Evolutionary conservation across 2,797 vertebrate genomes (phyloP).

Genomic region (Cuniculus paca): DNA sequence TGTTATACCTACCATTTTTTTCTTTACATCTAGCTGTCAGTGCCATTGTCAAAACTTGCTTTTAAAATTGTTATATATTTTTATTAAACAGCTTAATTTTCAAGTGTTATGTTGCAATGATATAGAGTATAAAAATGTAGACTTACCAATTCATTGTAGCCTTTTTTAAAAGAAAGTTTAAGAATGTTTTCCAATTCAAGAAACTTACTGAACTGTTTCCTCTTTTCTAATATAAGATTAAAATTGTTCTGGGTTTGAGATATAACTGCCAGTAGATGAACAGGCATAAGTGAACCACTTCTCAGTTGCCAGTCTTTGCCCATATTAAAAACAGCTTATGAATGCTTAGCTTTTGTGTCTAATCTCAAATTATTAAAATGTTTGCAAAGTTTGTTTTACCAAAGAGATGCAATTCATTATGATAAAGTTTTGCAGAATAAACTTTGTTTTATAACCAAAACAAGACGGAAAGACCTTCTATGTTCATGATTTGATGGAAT

Average conservation of each 20-base stretch:
- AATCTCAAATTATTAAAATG: neutral
- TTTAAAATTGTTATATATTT: slow-evolving; percentile 87
- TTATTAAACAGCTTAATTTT: slow-evolving; percentile 89
- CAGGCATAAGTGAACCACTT: neutral
- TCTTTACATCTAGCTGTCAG: slow-evolving; percentile 89
- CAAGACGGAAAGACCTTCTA: neutral
- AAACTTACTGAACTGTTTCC: neutral
- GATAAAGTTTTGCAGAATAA: neutral
- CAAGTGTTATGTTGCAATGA: slow-evolving; percentile 91
- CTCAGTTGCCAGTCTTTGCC: neutral
- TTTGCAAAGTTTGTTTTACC: neutral
- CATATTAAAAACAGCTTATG: neutral
- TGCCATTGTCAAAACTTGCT: slow-evolving; percentile 90
- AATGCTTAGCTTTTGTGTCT: neutral
- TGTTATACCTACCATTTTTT: slow-evolving; percentile 88
- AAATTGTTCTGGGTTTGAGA: neutral
- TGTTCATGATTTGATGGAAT: neutral
- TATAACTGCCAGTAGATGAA: neutral
- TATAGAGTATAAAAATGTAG: slow-evolving; percentile 90
- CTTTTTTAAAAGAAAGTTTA: neutral
- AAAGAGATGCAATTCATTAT: neutral
- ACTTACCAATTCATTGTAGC: slow-evolving; percentile 89
- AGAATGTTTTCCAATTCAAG: neutral
- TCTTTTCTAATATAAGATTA: neutral
- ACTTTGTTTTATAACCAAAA: neutral